Evolutionary conservation across 2,113 vertebrate genomes (phyloP), one percentile per base, ranked within the genome.

Genomic region (Malurus elegans): DNA sequence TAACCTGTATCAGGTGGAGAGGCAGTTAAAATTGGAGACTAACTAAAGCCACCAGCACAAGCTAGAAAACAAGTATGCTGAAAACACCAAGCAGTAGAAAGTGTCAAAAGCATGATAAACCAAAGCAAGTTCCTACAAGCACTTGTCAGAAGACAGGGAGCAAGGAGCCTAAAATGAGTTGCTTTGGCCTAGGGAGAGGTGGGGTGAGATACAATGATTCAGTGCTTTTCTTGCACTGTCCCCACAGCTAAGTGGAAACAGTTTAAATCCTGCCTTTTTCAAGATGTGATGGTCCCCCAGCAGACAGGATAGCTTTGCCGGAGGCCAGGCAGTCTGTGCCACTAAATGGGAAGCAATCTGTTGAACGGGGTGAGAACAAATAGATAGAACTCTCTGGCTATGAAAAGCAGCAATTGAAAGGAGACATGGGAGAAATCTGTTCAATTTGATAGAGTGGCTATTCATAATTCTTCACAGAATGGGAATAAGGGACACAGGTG

Each of bases 271-370:
- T 91, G 31, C 19, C 28, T 61, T n/a, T n/a, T n/a, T n/a, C n/a
- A n/a, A n/a, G n/a, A n/a, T n/a, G n/a, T n/a, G 89, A 93, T 95
- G 40, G 92, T 81, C 72, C 79, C 44, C 48, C 71, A 93, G 89
- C 60, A 88, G 73, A 92, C 50, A 93, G 76, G 56, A 93, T 56
- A 70, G 61, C 36, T 91, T 91, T 94, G 95, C 96, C 95, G 57
- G 85, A 85, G 91, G 95, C 86, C 81, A 91, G 45, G 90, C 84
- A 95, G 88, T 51, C 87, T 97, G 94, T 79, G 78, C 66, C 58
- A 29, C 85, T 86, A 61, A 90, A 88, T 1, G 45, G 50, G 78
- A 79, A 67, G 69, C 93, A 92, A 93, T 90, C 96, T 94, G 90
- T 40, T 95, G 90, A 90, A 45, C 29, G 29, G 58, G 73, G 54